A percentile compares a stretch with the other conserved stretches of the same genome.
Evolutionary conservation across 2,888 invertebrate species (phyloP).

Genomic region (Macropis europaea): DNA sequence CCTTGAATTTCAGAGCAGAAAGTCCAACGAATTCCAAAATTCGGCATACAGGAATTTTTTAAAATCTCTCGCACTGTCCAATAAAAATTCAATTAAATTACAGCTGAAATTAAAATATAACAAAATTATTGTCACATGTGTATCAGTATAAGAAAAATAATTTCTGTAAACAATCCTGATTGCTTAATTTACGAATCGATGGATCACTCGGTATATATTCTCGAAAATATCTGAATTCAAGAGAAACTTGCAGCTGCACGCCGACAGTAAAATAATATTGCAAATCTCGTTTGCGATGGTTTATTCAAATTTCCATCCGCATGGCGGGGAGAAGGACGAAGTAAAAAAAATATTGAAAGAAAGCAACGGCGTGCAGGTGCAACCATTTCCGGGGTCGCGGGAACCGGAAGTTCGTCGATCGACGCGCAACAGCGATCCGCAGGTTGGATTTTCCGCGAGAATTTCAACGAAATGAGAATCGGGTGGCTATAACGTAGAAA

Average conservation of each 20-base stretch:
- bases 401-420: conserved; percentile 2
- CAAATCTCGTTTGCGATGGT: not conserved
- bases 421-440: conserved; percentile 28
- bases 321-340: not conserved
- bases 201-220: not conserved
- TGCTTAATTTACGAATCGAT: conserved; percentile 22
- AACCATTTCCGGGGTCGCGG: not conserved
- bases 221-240: conserved; percentile 47
- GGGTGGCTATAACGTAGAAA: not conserved
- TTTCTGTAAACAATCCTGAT: not conserved
- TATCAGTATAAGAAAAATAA: not conserved
- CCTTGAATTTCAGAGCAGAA: conserved; percentile 41
- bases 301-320: not conserved
- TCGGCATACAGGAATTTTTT: too few species aligned
- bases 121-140: too few species aligned
- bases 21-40: conserved; percentile 13
- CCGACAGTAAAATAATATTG: conserved; percentile 2
- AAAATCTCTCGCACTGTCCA: too few species aligned
- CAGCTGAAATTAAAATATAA: too few species aligned
- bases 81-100: too few species aligned
- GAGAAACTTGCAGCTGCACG: conserved; percentile 34
- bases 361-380: conserved; percentile 7
- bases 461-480: conserved; percentile 21
- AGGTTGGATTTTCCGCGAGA: not conserved
- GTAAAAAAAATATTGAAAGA: not conserved